phyloP scores from a whole-genome alignment of 2,888 invertebrate species.

The Dasysyrphus albostriatus region DNA sequence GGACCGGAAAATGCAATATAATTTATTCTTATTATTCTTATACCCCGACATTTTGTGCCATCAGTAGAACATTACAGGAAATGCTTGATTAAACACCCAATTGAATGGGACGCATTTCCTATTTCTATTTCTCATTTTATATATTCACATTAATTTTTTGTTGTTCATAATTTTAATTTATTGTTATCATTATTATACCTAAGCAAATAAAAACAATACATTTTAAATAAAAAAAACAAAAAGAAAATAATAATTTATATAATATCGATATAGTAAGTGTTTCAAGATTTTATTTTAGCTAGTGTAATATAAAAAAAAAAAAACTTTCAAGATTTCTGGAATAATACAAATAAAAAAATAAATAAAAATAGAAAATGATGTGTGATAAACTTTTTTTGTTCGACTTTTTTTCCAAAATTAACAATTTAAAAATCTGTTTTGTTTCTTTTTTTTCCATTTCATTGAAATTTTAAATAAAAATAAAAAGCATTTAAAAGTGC shows the following conservation, averaged over 20 bases:
- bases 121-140: slow-evolving; percentile 17
- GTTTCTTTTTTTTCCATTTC: neutral
- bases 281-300: slow-evolving; percentile 27
- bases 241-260: slow-evolving; percentile 20
- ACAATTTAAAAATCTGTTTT: slow-evolving; percentile 2
- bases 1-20: slow-evolving; percentile 51
- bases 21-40: slow-evolving; percentile 25
- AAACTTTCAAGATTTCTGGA: slow-evolving; percentile 26
- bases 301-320: slow-evolving; percentile 25
- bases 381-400: slow-evolving; percentile 58
- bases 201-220: slow-evolving; percentile 56
- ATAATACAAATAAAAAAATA: slow-evolving; percentile 10
- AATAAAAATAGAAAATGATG: slow-evolving; percentile 27
- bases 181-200: slow-evolving; percentile 19
- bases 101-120: slow-evolving; percentile 63
- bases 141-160: slow-evolving; percentile 16
- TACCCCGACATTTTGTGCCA: slow-evolving; percentile 13
- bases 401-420: slow-evolving; percentile 28
- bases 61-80: slow-evolving; percentile 24
- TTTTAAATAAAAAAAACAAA: slow-evolving; percentile 27
- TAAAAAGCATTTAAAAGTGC: slow-evolving; percentile 66
- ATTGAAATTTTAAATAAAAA: neutral
- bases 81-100: slow-evolving; percentile 51
- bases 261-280: slow-evolving; percentile 39
- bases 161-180: slow-evolving; percentile 36